phyloP scores from a whole-genome alignment of 2,888 invertebrate genomes.

The Tricholauxania praeusta region DNA sequence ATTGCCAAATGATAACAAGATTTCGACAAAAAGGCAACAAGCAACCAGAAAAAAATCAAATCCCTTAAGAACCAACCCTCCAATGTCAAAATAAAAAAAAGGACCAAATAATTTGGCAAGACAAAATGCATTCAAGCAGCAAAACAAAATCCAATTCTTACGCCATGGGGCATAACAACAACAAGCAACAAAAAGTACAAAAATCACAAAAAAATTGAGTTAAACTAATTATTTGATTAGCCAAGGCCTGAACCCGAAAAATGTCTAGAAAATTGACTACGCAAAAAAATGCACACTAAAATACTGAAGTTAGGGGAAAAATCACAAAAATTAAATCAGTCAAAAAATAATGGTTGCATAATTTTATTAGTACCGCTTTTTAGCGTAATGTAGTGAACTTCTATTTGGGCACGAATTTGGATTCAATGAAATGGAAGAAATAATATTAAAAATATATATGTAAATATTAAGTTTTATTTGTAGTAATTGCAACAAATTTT shows the following conservation, averaged over 20 bases:
- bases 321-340: constrained; percentile 57
- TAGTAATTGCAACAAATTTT: neutral
- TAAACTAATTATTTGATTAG: constrained; percentile 59
- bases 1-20: neutral
- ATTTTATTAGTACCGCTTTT: constrained; percentile 52
- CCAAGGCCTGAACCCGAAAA: constrained; percentile 42
- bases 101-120: neutral
- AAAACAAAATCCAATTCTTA: constrained; percentile 49
- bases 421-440: constrained; percentile 24
- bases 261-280: constrained; percentile 1
- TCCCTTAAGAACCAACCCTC: constrained; percentile 22
- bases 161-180: constrained; percentile 36
- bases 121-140: constrained; percentile 45
- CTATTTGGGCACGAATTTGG: neutral
- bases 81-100: neutral
- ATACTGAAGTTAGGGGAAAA: constrained; percentile 25
- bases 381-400: neutral
- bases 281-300: constrained; percentile 16
- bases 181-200: constrained; percentile 19
- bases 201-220: constrained; percentile 43
- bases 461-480: neutral
- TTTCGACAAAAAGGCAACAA: neutral
- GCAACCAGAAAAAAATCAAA: neutral
- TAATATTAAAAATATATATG: constrained; percentile 5
- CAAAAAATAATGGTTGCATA: constrained; percentile 60